Conservation (phyloP, 1,140 invertebrate species). For the Bombus vancouverensis region DNA sequence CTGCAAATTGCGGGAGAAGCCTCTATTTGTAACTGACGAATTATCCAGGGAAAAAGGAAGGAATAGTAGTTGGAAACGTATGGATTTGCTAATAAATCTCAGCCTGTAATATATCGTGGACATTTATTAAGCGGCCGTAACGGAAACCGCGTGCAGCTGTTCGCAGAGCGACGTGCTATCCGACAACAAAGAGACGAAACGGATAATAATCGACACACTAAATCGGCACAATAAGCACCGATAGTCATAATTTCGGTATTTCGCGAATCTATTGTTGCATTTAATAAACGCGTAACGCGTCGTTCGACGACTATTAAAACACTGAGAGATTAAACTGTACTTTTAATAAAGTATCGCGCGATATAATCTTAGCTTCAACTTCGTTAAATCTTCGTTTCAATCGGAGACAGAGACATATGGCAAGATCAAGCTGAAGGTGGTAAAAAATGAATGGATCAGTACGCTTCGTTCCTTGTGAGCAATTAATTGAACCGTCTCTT, state of each 20-base stretch:
- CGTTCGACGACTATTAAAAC: neutral
- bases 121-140: slow-evolving; percentile 15
- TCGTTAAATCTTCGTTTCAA: neutral
- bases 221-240: neutral
- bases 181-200: neutral
- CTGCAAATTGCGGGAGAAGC: neutral
- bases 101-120: neutral
- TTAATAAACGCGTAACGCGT: neutral
- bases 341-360: neutral
- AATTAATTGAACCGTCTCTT: slow-evolving; percentile 12
- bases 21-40: neutral
- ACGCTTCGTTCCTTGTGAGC: neutral
- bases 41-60: neutral
- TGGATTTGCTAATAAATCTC: slow-evolving; percentile 13
- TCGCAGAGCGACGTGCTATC: neutral
- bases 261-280: neutral
- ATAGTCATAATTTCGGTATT: slow-evolving; percentile 9
- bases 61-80: neutral
- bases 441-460: neutral
- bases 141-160: slow-evolving; percentile 19
- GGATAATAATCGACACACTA: slow-evolving; percentile 30
- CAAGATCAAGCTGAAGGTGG: slow-evolving; percentile 12
- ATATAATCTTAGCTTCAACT: neutral
- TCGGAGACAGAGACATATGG: neutral
- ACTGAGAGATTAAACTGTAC: neutral